Evolutionary conservation across 2,888 invertebrate species (phyloP).

Genomic region (Blastobasis lacticolella): DNA sequence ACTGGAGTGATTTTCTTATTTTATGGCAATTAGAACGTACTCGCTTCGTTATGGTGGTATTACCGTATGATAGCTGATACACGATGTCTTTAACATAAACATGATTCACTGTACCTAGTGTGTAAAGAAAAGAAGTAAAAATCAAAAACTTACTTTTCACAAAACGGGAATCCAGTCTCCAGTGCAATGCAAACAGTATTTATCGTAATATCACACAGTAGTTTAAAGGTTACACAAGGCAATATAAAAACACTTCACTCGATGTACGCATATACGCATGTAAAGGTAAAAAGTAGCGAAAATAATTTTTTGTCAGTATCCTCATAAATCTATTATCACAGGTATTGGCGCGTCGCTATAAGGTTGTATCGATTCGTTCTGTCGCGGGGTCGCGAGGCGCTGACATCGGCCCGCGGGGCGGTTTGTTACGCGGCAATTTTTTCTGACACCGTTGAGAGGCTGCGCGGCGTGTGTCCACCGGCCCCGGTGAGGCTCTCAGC

Average conservation of each 20-base stretch:
- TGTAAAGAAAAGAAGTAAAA: not conserved
- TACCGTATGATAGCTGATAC: too few relatives aligned
- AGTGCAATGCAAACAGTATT: constrained; percentile 4
- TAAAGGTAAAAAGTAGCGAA: constrained; percentile 24
- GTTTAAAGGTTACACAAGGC: constrained; percentile 36
- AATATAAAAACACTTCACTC: constrained; percentile 57
- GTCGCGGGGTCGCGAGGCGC: constrained; percentile 25
- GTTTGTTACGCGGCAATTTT: constrained; percentile 59
- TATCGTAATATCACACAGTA: constrained; percentile 12
- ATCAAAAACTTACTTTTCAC: too few relatives aligned
- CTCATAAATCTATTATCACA: constrained; percentile 58
- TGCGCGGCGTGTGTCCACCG: constrained; percentile 68
- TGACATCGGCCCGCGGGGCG: constrained; percentile 48
- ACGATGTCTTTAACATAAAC: too few relatives aligned
- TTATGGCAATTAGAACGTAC: too few relatives aligned
- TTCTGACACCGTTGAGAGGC: constrained; percentile 53
- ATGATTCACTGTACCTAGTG: too few relatives aligned
- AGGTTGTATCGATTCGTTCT: constrained; percentile 32
- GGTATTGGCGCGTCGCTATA: constrained; percentile 58
- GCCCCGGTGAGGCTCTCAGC: constrained; percentile 69
- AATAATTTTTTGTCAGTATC: constrained; percentile 51
- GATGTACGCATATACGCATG: constrained; percentile 21
- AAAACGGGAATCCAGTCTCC: constrained; percentile 23
- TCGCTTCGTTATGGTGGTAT: too few relatives aligned
- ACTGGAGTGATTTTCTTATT: too few relatives aligned